A percentile compares a stretch with the other conserved stretches of the same genome.
Conservation (phyloP, 2,888 invertebrate species). For the Emesis russula region DNA sequence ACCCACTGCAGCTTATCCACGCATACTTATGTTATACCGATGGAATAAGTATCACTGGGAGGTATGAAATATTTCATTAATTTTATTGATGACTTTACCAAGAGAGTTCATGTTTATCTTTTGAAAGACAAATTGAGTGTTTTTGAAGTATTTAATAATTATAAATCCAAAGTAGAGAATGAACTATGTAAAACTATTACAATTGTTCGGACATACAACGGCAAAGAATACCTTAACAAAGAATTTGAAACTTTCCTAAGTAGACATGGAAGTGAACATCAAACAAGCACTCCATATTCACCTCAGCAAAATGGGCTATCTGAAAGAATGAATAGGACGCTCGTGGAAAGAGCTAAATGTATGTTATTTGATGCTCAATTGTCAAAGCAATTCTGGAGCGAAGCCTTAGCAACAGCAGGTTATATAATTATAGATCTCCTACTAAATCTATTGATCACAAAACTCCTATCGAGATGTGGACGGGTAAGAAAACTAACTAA, state of each 20-base stretch:
- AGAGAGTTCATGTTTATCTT: slow-evolving; percentile 73
- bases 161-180: slow-evolving; percentile 54
- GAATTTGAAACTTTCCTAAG: slow-evolving; percentile 49
- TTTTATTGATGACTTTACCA: slow-evolving; percentile 65
- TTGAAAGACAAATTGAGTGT: slow-evolving; percentile 59
- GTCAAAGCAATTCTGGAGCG: slow-evolving; percentile 45
- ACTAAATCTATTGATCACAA: background rate
- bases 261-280: slow-evolving; percentile 52
- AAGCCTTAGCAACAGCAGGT: slow-evolving; percentile 32
- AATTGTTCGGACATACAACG: slow-evolving; percentile 67
- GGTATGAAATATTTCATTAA: slow-evolving; percentile 74
- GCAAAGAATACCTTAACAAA: slow-evolving; percentile 56
- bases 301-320: slow-evolving; percentile 69
- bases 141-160: slow-evolving; percentile 42
- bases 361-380: slow-evolving; percentile 42
- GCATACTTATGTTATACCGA: slow-evolving; percentile 67
- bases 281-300: slow-evolving; percentile 62
- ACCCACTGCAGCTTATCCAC: slow-evolving; percentile 62
- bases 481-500: background rate
- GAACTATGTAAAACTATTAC: slow-evolving; percentile 53
- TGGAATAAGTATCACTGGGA: slow-evolving; percentile 62
- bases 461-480: background rate
- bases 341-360: slow-evolving; percentile 50
- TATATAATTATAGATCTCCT: slow-evolving; percentile 28
- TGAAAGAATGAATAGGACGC: slow-evolving; percentile 63